phyloP scores from a whole-genome alignment of 2,797 vertebrate genomes.

The Syndactyla subalaris region DNA sequence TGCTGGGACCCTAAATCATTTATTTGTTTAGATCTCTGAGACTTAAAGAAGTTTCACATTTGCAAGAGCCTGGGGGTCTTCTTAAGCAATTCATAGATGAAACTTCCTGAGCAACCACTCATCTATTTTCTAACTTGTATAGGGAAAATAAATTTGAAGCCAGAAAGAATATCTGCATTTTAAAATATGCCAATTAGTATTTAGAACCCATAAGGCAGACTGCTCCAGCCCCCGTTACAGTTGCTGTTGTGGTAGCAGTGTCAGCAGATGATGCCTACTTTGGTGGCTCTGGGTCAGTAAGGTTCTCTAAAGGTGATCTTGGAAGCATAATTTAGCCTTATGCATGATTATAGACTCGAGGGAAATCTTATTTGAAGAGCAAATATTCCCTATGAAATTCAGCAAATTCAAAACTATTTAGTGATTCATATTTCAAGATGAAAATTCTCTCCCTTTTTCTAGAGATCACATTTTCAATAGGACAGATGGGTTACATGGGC shows the following conservation, averaged over 20 bases:
- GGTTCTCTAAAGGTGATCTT: background rate
- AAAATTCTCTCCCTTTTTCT: background rate
- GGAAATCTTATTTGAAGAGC: background rate
- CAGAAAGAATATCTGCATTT: background rate
- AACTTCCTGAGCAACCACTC: background rate
- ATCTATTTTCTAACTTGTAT: background rate
- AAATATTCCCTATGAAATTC: background rate
- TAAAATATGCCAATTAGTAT: background rate
- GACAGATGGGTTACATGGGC: accelerated
- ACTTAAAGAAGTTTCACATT: background rate
- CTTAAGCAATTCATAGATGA: background rate
- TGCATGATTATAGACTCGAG: background rate
- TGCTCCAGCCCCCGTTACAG: background rate
- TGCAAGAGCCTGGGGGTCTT: background rate
- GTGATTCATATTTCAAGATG: background rate
- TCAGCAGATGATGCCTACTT: background rate
- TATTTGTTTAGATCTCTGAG: constrained; percentile 23
- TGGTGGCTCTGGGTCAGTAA: background rate
- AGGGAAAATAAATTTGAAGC: background rate
- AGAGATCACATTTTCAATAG: background rate
- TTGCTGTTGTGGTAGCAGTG: background rate
- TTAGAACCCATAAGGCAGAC: background rate
- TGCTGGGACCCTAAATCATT: background rate
- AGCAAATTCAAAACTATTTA: background rate
- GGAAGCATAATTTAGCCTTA: background rate